Base-by-base conservation (phyloP, 2,797 vertebrate species). In the Pachyuromys duprasi region DNA sequence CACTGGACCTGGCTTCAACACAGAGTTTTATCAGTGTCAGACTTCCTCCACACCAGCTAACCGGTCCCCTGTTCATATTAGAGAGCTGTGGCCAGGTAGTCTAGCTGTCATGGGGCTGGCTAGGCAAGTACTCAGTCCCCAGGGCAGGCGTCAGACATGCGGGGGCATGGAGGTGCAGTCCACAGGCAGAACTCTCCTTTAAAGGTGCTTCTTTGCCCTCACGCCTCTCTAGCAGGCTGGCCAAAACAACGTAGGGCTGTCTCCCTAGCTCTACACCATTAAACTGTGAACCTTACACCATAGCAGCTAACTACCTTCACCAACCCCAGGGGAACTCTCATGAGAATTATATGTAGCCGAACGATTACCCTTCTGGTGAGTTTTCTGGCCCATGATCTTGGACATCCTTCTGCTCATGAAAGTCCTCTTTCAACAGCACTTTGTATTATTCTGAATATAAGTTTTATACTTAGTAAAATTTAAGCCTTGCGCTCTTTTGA, bases 61-160 rank as follows among this genome's bases (percentile, higher is more conserved):
- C 8, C 69, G 28, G 74, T 49, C 75, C 31, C 24, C 75, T 49
- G 42, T 3, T 75, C 13, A 1, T 28, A 28, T 45, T 39, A 18
- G 1, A 12, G 53, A 28, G 39, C 8, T 24, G 1, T 11, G 5
- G 14, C 15, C 49, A n/a, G 3, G 3, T 2, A 17, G 33, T 1
- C 57, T 28, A 26, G 62, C 7, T 14, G 20, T 15, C 8, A 5
- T 18, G 63, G 12, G 36, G 7, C 7, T 57, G 24, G 49, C 9
- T 9, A 15, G 31, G 60, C 24, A 53, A 57, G 70, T 20, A 4
- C 45, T 33, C 17, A 36, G 12, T 3, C 36, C 42, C 17, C 4
- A 1, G 8, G 31, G 18, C 31, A 45, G n/a, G 3, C 3, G 9
- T 18, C 4, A 2, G 33, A 45, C 0, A 8, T 20, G 1, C 4